Evolutionary conservation across 2,888 invertebrate species (phyloP), one percentile per base, ranked within the genome.

Genomic region (Lissocephala sabroskyi): DNA sequence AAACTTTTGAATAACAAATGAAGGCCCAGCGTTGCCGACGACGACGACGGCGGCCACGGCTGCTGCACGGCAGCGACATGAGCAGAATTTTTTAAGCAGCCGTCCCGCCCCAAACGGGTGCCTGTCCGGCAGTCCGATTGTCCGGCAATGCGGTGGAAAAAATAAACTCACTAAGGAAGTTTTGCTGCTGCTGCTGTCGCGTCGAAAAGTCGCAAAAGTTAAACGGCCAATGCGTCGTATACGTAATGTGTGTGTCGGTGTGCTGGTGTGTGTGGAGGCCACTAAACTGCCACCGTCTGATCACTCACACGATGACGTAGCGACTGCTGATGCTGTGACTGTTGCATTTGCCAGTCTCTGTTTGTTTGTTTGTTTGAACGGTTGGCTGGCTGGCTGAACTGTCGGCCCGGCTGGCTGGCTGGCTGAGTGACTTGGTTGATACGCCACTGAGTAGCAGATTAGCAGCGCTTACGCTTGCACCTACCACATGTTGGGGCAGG

Each of bases 1-100:
- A 73, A 79, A 78, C 68, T 79, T 75, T 68, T 75, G 74, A 75
- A 79, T 75, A 75, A 73, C 79, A 79, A 75, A 75, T 79, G 79
- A 76, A 78, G 62, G 68, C 66, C 46, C 61, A 54, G 54, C 58
- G 35, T 11, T 64, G 60, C n/a, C n/a, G n/a, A n/a, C n/a, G n/a
- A n/a, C n/a, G n/a, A n/a, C n/a, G n/a, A n/a, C n/a, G n/a, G n/a
- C 59, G 47, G 68, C 59, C 45, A 17, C 41, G 13, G 30, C 45
- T 50, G 51, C 56, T 53, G 51, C 57, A 51, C 49, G 45, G 14
- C n/a, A 29, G 13, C 30, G 61, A 67, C 73, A 79, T 78, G 76
- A 62, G 65, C 60, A 59, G 65, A 78, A 73, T 78, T n/a, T 67
- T 62, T 66, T 58, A 70, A 71, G 56, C 71, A 71, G 65, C 11